Conservation (phyloP, 92 coral and sea anemone species). For the Epizoanthus rinbou region DNA sequence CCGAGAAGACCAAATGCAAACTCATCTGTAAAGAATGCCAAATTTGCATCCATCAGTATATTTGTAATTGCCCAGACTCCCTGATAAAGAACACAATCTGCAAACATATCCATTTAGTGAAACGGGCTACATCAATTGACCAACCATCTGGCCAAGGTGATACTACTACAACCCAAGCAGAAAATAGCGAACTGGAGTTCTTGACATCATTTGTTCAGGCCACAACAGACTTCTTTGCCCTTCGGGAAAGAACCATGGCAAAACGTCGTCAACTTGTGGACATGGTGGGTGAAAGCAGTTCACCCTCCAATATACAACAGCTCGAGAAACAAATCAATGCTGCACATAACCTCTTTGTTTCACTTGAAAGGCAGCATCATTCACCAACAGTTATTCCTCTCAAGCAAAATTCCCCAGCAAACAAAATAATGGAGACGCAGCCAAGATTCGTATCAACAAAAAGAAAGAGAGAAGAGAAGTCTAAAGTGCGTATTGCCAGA, state of each 20-base stretch:
- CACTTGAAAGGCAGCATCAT: constrained; percentile 42
- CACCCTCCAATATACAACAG: constrained; percentile 27
- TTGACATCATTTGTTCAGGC: constrained; percentile 2
- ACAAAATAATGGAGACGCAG: constrained; percentile 56
- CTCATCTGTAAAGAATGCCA: constrained; percentile 43
- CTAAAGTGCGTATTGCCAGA: constrained; percentile 50
- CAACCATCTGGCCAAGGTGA: background rate
- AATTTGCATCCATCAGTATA: constrained; percentile 41
- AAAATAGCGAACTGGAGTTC: too few relatives aligned
- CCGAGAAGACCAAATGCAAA: constrained; percentile 26
- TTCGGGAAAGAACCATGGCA: constrained; percentile 28
- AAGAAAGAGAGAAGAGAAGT: constrained; percentile 44
- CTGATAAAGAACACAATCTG: constrained; percentile 53
- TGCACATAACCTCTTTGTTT: constrained; percentile 39
- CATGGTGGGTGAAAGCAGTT: constrained; percentile 18
- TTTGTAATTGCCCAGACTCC: constrained; percentile 56
- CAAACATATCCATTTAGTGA: constrained; percentile 56
- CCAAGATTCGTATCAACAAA: constrained; percentile 56
- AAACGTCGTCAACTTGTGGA: constrained; percentile 28
- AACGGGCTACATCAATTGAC: background rate
- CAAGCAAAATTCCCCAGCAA: constrained; percentile 38
- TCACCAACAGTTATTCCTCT: constrained; percentile 23
- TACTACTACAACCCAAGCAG: too few relatives aligned
- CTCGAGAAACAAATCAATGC: constrained; percentile 39
- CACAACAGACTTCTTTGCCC: constrained; percentile 16